These are phyloP conservation scores for Tridacna crocea DNA, from an alignment of 2,888 invertebrate genomes.

Conservation along the genomic window DNA sequence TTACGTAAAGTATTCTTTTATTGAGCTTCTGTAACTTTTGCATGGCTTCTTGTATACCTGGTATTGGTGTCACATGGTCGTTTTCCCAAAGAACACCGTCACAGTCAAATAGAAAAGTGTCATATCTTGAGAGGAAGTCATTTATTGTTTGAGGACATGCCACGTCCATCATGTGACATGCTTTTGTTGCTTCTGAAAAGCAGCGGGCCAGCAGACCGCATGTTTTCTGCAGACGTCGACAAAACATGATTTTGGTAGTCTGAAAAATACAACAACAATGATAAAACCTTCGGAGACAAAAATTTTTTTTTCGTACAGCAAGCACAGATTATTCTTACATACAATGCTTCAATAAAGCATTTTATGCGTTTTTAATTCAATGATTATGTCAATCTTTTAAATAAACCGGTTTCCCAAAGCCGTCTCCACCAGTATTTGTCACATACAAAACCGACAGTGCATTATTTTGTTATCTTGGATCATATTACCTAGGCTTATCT, in stretches of 20 bases:
- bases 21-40: slow-evolving; percentile 59
- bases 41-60: slow-evolving; percentile 69
- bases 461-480: no score
- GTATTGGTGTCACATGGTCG: slow-evolving; percentile 73
- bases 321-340: no score
- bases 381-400: no score
- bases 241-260: neutral
- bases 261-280: neutral
- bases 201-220: neutral
- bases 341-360: no score
- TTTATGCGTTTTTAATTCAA: no score
- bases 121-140: slow-evolving; percentile 67
- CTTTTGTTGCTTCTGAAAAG: slow-evolving; percentile 1
- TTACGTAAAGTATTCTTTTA: slow-evolving; percentile 74
- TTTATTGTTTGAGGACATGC: slow-evolving; percentile 25
- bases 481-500: no score
- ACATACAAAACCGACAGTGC: no score
- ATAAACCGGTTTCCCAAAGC: no score
- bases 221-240: neutral
- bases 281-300: no score
- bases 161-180: neutral
- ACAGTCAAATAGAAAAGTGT: slow-evolving; percentile 76
- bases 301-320: no score
- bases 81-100: slow-evolving; percentile 77
- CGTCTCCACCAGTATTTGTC: no score